phyloP scores from a whole-genome alignment of 2,888 invertebrate species.

The Acronicta leporina region DNA sequence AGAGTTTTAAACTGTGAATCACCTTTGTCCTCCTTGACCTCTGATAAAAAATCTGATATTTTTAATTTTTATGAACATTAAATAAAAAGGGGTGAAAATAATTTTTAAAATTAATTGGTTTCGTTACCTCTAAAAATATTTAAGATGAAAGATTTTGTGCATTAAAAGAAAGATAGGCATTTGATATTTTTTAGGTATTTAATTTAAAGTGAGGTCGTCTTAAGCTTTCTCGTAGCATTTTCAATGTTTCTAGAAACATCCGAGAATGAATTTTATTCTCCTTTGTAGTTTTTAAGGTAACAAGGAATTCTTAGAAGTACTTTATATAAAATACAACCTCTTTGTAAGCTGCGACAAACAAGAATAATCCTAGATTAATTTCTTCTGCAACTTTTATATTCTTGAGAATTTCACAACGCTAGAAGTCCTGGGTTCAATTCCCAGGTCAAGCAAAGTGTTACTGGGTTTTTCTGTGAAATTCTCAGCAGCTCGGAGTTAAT shows the following conservation, averaged over 20 bases:
- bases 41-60: no score
- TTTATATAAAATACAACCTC: slow-evolving; percentile 25
- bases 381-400: slow-evolving; percentile 14
- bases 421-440: no score
- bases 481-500: no score
- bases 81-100: not conserved
- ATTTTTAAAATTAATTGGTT: slow-evolving; percentile 17
- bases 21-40: no score
- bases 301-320: slow-evolving; percentile 10
- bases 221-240: not conserved
- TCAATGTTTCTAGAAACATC: slow-evolving; percentile 4
- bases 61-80: no score
- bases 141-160: slow-evolving; percentile 3
- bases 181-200: slow-evolving; percentile 9
- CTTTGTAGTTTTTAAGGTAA: slow-evolving; percentile 22
- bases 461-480: no score
- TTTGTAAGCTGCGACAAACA: slow-evolving; percentile 36
- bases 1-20: no score
- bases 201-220: slow-evolving; percentile 1
- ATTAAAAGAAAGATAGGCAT: slow-evolving; percentile 4
- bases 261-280: slow-evolving; percentile 1
- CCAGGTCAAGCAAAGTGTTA: no score
- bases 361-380: slow-evolving; percentile 31
- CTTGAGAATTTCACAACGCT: not conserved
- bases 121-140: slow-evolving; percentile 16